Base-by-base conservation (phyloP, 64 coral and sea anemone genomes). In the Hydrozoanthus tunicans region DNA sequence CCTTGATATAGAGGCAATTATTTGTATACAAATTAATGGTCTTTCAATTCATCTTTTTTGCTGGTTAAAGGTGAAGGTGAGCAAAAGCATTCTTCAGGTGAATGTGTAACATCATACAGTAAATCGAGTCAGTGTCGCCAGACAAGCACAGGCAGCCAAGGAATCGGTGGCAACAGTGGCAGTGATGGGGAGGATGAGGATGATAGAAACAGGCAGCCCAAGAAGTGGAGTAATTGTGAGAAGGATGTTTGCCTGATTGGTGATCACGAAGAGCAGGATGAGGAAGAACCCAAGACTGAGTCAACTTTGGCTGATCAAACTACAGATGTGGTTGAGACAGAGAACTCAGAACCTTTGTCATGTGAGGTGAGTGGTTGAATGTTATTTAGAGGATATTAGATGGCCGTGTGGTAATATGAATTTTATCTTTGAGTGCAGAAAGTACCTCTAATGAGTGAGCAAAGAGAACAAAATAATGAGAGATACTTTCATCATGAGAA, bases 171-270 rank as follows among this genome's bases (percentile, higher is more conserved):
- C 7, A 85, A 20, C 32, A 53, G 65, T 58, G 65, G 82, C 53
- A 68, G 63, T 71, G 65, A 85, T 85, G 82, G 82, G 15, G 82
- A 85, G 4, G 82, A 85, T 70, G 65, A 85, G 11, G 82, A 85
- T 58, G 82, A 85, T 52, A 55, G 27, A 57, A 65, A 85, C 82
- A 85, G 82, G 15, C 64, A 71, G 82, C 82, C 82, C n/a, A 85
- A 85, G 62, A 17, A 56, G 3, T 85, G 65, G 82, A 85, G 52
- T 85, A 70, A 64, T 53, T 85, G 82, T 56, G 66, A 65, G 64
- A 85, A 85, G 24, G 82, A 85, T 56, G 17, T 57, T 71, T 24
- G 17, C 58, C 51, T 70, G 15, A 57, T 24, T 54, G 5, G 55
- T 3, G 66, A 56, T 2, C 32, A 43, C 2, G 32, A 43, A 6